Base-by-base conservation (phyloP, 2,888 invertebrate species). In the Tanypteryx hageni region DNA sequence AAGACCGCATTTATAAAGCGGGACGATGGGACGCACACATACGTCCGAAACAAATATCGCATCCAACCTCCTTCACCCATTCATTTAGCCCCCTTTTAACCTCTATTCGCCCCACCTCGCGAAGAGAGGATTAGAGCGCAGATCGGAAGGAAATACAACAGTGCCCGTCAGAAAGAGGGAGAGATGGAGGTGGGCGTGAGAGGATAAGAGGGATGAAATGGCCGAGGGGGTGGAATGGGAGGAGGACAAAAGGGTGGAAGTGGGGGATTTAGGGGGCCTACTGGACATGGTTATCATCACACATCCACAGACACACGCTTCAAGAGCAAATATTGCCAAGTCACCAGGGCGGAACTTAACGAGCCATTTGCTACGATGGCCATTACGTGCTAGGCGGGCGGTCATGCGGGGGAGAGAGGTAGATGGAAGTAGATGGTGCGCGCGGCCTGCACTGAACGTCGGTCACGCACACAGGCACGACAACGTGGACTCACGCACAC, bases 261-360 rank as follows among this genome's bases (percentile, higher is more conserved):
- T n/a, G 76, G 9, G 27, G 13, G 22, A 10, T 27, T 13, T 22
- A 22, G 13, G 18, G 76, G 22, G 0, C 76, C 76, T 27, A 22
- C 76, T 76, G 76, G 76, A 76, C 76, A 76, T 27, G 76, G 76
- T 76, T 76, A 76, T 76, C 76, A 76, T 76, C 27, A 76, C 76
- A 22, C 76, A 14, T 22, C 76, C 76, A 22, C 76, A 27, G 22
- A 76, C 76, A 13, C 22, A 14, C 22, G 44, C 5, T 44, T 44
- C 44, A 27, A 76, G 89, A 56, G 89, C 89, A 89, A 89, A 89
- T 89, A 89, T 89, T 89, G 89, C 89, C 89, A 56, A 64, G 68
- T 89, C 89, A 89, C 64, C 86, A 86, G 86, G 61, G 61, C 61
- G 86, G 61, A 86, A 86, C 61, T 86, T 86, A 86, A 86, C 86